phyloP scores from a whole-genome alignment of 1,140 invertebrate species.

The Paraescarpia echinospica region DNA sequence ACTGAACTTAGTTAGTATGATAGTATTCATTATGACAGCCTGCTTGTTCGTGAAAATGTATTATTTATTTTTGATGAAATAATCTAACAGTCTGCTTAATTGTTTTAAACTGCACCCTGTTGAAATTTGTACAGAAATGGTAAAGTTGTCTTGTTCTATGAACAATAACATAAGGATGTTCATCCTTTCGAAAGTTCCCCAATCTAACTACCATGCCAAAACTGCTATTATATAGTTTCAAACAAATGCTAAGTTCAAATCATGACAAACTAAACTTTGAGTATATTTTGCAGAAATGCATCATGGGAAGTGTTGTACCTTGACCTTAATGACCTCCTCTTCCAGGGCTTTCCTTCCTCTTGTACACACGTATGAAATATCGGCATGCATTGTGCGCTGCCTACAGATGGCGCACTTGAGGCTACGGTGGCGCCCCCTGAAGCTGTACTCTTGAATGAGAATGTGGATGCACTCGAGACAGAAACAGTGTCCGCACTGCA shows the following conservation, averaged over 20 bases:
- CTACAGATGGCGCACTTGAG: conserved; percentile 71
- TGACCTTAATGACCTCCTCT: conserved; percentile 44
- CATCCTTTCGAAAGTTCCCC: too few species aligned
- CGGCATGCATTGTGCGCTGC: conserved; percentile 59
- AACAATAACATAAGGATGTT: too few species aligned
- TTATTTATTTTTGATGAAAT: too few species aligned
- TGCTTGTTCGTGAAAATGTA: too few species aligned
- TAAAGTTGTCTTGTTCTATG: too few species aligned
- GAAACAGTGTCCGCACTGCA: conserved; percentile 71
- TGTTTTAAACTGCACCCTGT: too few species aligned
- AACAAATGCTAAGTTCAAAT: background rate
- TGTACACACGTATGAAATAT: conserved; percentile 67
- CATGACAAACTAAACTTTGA: background rate
- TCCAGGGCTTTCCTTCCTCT: conserved; percentile 36
- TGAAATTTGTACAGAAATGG: too few species aligned
- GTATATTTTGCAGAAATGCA: background rate
- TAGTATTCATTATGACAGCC: too few species aligned
- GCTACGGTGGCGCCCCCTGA: conserved; percentile 37
- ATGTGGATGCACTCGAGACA: conserved; percentile 67
- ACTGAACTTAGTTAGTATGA: background rate
- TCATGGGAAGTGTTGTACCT: conserved; percentile 33
- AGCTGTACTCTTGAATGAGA: conserved; percentile 52
- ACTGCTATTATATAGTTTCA: background rate
- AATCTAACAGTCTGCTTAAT: too few species aligned
- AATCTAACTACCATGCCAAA: background rate